phyloP scores from a whole-genome alignment of 2,888 invertebrate species.

The Lepetodrilus schrolli region DNA sequence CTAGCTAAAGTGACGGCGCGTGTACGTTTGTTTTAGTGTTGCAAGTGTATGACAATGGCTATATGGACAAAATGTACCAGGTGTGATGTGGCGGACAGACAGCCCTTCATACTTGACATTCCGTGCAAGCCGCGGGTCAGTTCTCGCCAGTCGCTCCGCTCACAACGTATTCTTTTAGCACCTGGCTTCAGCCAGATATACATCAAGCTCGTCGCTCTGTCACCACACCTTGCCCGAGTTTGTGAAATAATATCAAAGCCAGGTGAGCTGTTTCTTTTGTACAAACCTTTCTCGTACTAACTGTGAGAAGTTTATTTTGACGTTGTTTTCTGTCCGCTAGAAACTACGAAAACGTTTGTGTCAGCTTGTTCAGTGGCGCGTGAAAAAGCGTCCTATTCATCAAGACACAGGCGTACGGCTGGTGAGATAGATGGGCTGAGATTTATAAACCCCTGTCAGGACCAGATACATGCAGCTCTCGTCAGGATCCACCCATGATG shows the following conservation, averaged over 20 bases:
- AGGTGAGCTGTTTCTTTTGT: too few relatives aligned
- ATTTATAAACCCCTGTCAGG: not conserved
- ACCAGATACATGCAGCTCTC: too few relatives aligned
- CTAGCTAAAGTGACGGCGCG: conserved; percentile 8
- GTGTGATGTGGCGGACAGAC: too few relatives aligned
- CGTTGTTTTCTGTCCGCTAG: too few relatives aligned
- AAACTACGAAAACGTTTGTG: too few relatives aligned
- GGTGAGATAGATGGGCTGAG: not conserved
- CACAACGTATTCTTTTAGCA: not conserved
- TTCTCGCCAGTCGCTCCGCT: not conserved
- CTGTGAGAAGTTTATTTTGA: too few relatives aligned
- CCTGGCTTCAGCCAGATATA: not conserved
- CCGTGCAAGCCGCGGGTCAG: not conserved
- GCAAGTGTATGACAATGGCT: conserved; percentile 20
- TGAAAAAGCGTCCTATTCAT: not conserved
- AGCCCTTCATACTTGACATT: conserved; percentile 11
- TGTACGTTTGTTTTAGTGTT: conserved; percentile 1
- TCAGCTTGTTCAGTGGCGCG: too few relatives aligned
- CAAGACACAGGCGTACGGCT: not conserved
- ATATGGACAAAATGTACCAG: conserved; percentile 14
- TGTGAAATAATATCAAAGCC: too few relatives aligned
- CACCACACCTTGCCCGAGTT: not conserved
- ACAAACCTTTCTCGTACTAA: too few relatives aligned
- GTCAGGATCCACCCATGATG: not conserved
- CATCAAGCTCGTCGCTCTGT: not conserved